phyloP scores from a whole-genome alignment of 2,113 vertebrate genomes.

The Psilopogon haemacephalus region DNA sequence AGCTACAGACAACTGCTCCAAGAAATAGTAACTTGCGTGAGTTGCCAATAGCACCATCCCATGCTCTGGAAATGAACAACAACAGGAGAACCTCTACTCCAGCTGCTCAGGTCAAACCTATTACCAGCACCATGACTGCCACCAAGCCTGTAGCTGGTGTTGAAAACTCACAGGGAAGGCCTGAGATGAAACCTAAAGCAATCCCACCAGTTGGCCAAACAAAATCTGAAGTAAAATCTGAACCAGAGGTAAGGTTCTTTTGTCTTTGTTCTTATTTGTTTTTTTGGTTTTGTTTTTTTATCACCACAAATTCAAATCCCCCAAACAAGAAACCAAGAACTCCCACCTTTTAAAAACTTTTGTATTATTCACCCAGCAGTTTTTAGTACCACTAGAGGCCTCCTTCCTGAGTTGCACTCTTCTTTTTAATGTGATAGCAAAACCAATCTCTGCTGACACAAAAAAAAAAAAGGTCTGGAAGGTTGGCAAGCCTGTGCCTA shows the following conservation, averaged over 20 bases:
- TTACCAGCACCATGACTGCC: slow-evolving; percentile 57
- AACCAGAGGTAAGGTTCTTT: slow-evolving; percentile 77
- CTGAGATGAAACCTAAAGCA: slow-evolving; percentile 69
- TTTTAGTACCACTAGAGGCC: slow-evolving; percentile 19
- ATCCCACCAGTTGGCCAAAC: slow-evolving; percentile 60
- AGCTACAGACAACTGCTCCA: slow-evolving; percentile 78
- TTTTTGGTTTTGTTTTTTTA: no score
- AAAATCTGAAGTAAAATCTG: slow-evolving; percentile 66
- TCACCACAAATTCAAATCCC: no score
- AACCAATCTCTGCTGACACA: neutral
- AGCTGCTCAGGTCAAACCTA: slow-evolving; percentile 79
- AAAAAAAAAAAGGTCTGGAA: neutral
- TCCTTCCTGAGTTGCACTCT: neutral
- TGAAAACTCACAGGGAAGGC: slow-evolving; percentile 70
- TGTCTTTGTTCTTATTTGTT: no score
- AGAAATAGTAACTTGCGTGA: slow-evolving; percentile 95
- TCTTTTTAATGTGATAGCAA: neutral
- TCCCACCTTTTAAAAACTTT: neutral
- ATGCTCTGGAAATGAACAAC: slow-evolving; percentile 70
- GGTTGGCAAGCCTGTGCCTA: neutral
- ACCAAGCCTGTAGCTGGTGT: slow-evolving; percentile 2
- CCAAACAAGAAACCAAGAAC: neutral
- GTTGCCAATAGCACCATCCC: slow-evolving; percentile 87
- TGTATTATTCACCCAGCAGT: neutral
- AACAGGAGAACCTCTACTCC: slow-evolving; percentile 71